phyloP scores from a whole-genome alignment of 1,140 invertebrate species.

The Apis laboriosa region DNA sequence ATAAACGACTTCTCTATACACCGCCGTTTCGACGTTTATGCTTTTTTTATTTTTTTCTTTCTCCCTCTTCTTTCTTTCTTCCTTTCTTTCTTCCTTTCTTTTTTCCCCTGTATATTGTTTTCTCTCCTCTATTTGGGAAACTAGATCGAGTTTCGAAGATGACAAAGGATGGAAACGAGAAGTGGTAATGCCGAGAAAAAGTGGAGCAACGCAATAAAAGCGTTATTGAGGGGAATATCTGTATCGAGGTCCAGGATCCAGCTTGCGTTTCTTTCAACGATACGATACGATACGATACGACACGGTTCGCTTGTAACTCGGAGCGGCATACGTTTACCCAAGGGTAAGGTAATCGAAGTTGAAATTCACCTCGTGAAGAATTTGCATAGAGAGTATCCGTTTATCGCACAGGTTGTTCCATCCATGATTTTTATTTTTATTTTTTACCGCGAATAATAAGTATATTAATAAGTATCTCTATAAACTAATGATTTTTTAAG shows the following conservation, averaged over 20 bases:
- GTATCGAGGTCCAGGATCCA: too few species aligned
- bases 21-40: constrained; percentile 28
- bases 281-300: too few species aligned
- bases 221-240: neutral
- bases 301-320: too few species aligned
- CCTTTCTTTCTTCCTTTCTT: neutral
- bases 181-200: neutral
- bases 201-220: constrained; percentile 28
- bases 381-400: too few species aligned
- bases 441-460: too few species aligned
- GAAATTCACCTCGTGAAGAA: neutral
- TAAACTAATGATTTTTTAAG: too few species aligned
- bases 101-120: neutral
- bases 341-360: too few species aligned
- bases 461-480: too few species aligned
- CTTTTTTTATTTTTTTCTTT: neutral
- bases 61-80: neutral
- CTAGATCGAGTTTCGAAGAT: neutral
- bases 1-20: constrained; percentile 37
- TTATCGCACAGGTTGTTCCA: neutral
- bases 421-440: too few species aligned
- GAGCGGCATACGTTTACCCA: too few species aligned
- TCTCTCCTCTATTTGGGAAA: neutral
- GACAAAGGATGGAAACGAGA: neutral
- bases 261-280: constrained; percentile 10